Conservation (phyloP, 1,140 invertebrate genomes). For the Lethocerus indicus region DNA sequence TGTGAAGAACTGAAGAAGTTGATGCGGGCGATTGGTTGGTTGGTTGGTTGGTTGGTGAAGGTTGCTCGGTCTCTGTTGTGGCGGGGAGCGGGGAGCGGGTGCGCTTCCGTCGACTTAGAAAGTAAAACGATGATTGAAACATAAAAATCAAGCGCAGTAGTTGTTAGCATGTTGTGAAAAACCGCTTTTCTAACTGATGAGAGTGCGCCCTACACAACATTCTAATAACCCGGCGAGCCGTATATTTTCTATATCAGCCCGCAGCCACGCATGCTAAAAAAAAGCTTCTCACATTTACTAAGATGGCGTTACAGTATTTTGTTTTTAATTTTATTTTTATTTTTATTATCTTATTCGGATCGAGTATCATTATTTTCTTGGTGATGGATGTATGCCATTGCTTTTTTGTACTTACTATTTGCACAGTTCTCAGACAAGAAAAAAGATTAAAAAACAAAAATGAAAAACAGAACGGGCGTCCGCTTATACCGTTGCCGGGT, state of each 20-base stretch:
- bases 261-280: constrained; percentile 15
- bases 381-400: constrained; percentile 16
- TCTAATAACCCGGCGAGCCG: constrained; percentile 22
- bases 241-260: too few species aligned
- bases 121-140: constrained; percentile 4
- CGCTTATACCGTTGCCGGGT: too few species aligned
- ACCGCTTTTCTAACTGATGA: constrained; percentile 16
- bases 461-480: too few species aligned
- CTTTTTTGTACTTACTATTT: too few species aligned
- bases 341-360: neutral
- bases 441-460: neutral
- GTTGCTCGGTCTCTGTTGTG: too few species aligned
- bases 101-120: too few species aligned
- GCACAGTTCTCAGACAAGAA: too few species aligned
- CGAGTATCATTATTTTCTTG: constrained; percentile 9
- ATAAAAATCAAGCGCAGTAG: constrained; percentile 17
- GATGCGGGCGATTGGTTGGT: too few species aligned
- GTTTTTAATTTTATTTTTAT: constrained; percentile 8
- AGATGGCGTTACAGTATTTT: constrained; percentile 1
- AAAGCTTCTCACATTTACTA: constrained; percentile 20
- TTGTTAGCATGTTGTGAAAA: constrained; percentile 22
- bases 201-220: constrained; percentile 19
- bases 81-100: too few species aligned
- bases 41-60: too few species aligned
- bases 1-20: too few species aligned